Base-by-base conservation (phyloP, 2,797 vertebrate genomes). In the Toxotes lorentzi region DNA sequence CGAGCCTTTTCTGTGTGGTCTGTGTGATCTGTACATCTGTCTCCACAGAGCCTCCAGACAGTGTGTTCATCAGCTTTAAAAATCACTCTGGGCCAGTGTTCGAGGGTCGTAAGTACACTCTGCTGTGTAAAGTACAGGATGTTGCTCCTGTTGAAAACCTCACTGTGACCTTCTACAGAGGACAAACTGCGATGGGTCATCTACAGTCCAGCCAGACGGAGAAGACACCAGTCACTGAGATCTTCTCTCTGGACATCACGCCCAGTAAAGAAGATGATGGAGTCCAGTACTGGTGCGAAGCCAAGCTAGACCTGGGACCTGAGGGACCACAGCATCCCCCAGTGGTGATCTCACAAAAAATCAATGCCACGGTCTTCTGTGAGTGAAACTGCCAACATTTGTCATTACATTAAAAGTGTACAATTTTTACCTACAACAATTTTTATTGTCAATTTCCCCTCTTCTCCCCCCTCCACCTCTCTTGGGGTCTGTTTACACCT, bases 201-300 rank as follows among this genome's bases (percentile, higher is more conserved):
- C 7, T 21, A 2, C 41, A 35, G 24, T 78, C 32, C 16, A 72
- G 16, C 27, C 66, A n/a, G n/a, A 24, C 21, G 7, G 35, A 11
- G 17, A 71, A 54, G 27, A 65, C 2, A 23, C 93, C 93, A 19
- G 77, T 69, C 35, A 92, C 32, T 11, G 35, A 76, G 48, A 72
- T 1, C 40, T 76, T 84, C 56, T 87, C 41, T n/a, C 32, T 92
- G 27, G 7, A 45, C 57, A 82, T 94, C 30, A 30, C 0, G 2
- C 50, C 89, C 4, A 63, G 24, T 32, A 88, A 77, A 77, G 68
- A 73, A 0, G 92, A 95, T 5, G 38, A 93, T 30, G 86, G 84
- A 59, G 77, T 7, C 9, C 64, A 82, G 64, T 94, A 90, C 86
- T 91, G 88, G 87, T 95, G 95, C 83, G 86, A 92, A 51, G 93